Evolutionary conservation across 2,888 invertebrate genomes (phyloP).

Genomic region (Blastobasis adustella): DNA sequence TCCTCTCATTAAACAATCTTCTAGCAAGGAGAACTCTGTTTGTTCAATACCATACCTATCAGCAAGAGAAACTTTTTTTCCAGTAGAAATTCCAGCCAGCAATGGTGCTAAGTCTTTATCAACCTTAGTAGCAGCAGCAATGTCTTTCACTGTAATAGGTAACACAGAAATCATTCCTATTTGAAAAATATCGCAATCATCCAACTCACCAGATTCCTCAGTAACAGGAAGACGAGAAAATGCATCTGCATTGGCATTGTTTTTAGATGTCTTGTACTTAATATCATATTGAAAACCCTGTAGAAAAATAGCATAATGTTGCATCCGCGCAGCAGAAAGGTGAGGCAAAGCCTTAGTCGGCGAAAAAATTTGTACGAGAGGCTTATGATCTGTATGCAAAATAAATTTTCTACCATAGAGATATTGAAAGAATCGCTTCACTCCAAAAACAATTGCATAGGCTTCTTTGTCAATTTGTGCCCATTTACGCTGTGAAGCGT

Average conservation of each 20-base stretch:
- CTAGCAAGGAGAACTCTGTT: too few species aligned
- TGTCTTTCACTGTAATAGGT: too few species aligned
- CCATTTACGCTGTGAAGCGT: background rate
- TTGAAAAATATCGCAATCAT: too few species aligned
- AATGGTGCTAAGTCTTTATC: too few species aligned
- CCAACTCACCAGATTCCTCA: too few species aligned
- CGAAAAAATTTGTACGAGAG: background rate
- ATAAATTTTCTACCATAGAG: constrained; percentile 1
- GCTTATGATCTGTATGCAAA: constrained; percentile 1
- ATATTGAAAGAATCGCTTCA: constrained; percentile 1
- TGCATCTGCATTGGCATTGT: constrained; percentile 1
- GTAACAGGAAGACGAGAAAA: background rate
- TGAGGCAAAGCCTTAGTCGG: background rate
- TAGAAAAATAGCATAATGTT: constrained; percentile 5
- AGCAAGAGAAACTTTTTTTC: too few species aligned
- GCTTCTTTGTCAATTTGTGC: background rate
- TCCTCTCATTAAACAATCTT: too few species aligned
- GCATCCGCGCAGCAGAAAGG: background rate
- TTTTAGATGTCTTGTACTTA: background rate
- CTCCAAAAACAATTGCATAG: background rate
- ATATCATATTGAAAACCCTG: constrained; percentile 4
- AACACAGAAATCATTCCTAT: too few species aligned
- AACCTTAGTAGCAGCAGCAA: too few species aligned
- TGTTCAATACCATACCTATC: too few species aligned
- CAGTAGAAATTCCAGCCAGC: too few species aligned